Evolutionary conservation across 2,888 invertebrate species (phyloP).

Genomic region (Pyrrhia umbra): DNA sequence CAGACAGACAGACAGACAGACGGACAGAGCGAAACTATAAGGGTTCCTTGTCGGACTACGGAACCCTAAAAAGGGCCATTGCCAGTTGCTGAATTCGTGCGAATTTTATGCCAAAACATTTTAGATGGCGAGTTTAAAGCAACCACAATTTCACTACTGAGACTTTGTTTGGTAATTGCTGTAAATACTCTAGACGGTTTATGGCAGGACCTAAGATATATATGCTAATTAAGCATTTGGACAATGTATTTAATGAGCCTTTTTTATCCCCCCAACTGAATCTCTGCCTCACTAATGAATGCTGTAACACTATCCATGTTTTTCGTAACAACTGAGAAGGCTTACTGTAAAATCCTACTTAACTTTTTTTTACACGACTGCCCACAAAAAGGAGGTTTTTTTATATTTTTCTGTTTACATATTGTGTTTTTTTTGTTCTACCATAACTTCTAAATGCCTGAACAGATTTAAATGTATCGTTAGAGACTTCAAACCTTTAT

Average conservation of each 20-base stretch:
- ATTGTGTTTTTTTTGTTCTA: too few species aligned
- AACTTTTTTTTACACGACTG: constrained; percentile 8
- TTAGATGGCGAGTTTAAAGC: constrained; percentile 38
- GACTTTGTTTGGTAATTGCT: constrained; percentile 41
- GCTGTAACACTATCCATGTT: constrained; percentile 27
- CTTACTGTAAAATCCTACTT: constrained; percentile 24
- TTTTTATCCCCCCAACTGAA: constrained; percentile 45
- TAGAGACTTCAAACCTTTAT: too few species aligned
- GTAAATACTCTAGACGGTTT: constrained; percentile 14
- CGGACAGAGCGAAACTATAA: too few species aligned
- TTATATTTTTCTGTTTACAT: too few species aligned
- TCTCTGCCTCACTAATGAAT: constrained; percentile 40
- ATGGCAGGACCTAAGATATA: constrained; percentile 19
- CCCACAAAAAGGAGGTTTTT: constrained; percentile 19
- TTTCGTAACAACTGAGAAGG: constrained; percentile 36
- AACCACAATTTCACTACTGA: constrained; percentile 33
- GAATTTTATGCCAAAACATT: constrained; percentile 57
- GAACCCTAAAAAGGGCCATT: constrained; percentile 55
- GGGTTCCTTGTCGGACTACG: too few species aligned
- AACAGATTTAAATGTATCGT: too few species aligned
- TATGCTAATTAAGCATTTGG: constrained; percentile 45
- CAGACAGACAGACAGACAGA: too few species aligned
- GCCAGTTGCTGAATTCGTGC: constrained; percentile 55
- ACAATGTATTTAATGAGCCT: constrained; percentile 29
- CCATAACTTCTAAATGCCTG: too few species aligned